These are phyloP conservation scores for Microplitis mediator DNA, from an alignment of 1,140 invertebrate genomes.

Conservation along the genomic window DNA sequence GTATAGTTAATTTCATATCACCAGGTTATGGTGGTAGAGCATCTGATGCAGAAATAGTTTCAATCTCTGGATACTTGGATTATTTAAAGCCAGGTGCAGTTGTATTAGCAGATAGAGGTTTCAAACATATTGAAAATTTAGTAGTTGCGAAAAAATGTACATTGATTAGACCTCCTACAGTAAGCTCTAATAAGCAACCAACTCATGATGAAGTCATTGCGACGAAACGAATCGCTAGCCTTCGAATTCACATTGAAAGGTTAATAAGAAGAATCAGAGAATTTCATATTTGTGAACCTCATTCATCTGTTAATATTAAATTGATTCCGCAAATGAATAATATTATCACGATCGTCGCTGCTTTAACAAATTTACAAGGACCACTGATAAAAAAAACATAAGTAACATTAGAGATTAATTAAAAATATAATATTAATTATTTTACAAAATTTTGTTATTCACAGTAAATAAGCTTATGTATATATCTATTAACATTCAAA, in stretches of 20 bases:
- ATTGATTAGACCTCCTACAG: slow-evolving; percentile 52
- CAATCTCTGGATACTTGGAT: not conserved
- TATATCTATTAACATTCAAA: too few species aligned
- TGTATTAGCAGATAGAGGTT: slow-evolving; percentile 50
- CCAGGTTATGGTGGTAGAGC: too few species aligned
- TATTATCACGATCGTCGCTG: not conserved
- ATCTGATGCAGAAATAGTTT: too few species aligned
- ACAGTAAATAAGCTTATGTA: too few species aligned
- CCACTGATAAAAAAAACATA: not conserved
- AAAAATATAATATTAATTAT: not conserved
- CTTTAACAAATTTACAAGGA: not conserved
- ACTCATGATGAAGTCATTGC: slow-evolving; percentile 43
- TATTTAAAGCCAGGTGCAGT: not conserved
- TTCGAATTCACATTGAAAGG: slow-evolving; percentile 36
- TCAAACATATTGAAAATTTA: slow-evolving; percentile 45
- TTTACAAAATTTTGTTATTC: too few species aligned
- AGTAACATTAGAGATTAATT: not conserved
- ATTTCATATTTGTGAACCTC: not conserved
- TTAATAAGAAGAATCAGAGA: not conserved
- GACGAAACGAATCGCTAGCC: slow-evolving; percentile 51
- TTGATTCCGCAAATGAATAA: not conserved
- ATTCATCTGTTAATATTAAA: not conserved
- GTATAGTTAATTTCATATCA: too few species aligned
- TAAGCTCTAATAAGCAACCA: slow-evolving; percentile 28
- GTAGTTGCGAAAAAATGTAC: slow-evolving; percentile 35